Conservation (phyloP, 2,797 vertebrate species). For the Choloepus didactylus region DNA sequence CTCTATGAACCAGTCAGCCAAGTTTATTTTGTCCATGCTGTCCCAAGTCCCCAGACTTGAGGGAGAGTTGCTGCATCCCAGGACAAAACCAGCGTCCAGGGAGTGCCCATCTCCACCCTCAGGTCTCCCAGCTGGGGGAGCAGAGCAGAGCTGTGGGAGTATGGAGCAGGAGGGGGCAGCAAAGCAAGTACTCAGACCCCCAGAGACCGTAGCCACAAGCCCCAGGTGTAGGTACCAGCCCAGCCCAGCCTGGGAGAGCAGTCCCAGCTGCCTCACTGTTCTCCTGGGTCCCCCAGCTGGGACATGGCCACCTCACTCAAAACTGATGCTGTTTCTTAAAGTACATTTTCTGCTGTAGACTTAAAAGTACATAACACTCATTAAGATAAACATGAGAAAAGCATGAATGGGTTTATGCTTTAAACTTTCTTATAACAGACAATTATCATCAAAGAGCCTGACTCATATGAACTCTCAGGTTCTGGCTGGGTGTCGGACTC, state of each 20-base stretch:
- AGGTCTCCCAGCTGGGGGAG: neutral
- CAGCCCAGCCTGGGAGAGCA: neutral
- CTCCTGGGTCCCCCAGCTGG: neutral
- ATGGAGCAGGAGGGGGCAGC: too few relatives aligned
- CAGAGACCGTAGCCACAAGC: fast-evolving
- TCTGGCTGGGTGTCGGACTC: neutral
- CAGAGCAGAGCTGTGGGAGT: too few relatives aligned
- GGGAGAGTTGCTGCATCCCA: too few relatives aligned
- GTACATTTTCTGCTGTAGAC: neutral
- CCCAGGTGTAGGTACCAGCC: neutral
- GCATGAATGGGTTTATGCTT: neutral
- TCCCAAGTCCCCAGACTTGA: neutral
- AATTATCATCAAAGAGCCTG: neutral
- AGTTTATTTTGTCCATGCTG: neutral
- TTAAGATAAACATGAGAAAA: neutral
- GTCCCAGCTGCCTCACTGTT: neutral
- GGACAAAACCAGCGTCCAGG: too few relatives aligned
- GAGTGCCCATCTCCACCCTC: neutral
- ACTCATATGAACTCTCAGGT: neutral
- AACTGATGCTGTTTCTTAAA: neutral
- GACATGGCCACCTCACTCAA: neutral
- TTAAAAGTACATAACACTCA: neutral
- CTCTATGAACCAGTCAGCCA: too few relatives aligned
- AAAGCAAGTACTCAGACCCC: neutral
- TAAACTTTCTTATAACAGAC: neutral